A percentile compares a stretch with the other conserved stretches of the same genome.
Evolutionary conservation across 2,113 vertebrate species (phyloP).

Genomic region (Aspidoscelis tigris): DNA sequence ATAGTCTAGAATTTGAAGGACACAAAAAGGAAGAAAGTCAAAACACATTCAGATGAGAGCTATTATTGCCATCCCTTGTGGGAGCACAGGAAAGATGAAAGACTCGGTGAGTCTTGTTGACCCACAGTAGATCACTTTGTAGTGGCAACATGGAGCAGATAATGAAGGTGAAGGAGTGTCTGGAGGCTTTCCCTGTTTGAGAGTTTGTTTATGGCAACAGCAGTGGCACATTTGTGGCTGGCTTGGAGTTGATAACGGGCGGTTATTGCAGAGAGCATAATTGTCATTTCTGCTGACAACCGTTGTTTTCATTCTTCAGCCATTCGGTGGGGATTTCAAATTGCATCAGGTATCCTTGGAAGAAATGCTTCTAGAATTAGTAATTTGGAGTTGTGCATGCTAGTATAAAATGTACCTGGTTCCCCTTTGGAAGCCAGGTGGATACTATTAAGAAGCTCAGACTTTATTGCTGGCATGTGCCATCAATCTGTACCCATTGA

Average conservation of each 20-base stretch:
- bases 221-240: not conserved
- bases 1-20: slow-evolving; percentile 40
- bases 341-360: not conserved
- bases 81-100: slow-evolving; percentile 13
- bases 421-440: too few species aligned
- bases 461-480: not conserved
- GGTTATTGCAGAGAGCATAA: not conserved
- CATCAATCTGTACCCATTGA: not conserved
- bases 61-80: slow-evolving; percentile 14
- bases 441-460: not conserved
- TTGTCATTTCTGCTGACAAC: not conserved
- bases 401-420: not conserved
- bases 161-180: slow-evolving; percentile 21
- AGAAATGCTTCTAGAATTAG: not conserved
- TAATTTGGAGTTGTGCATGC: not conserved
- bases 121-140: slow-evolving; percentile 41
- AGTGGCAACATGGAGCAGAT: slow-evolving; percentile 44
- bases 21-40: slow-evolving; percentile 16
- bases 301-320: not conserved
- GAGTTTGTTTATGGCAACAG: not conserved
- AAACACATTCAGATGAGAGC: slow-evolving; percentile 15
- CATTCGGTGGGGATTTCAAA: not conserved
- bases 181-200: slow-evolving; percentile 47
- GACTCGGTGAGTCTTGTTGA: slow-evolving; percentile 2
- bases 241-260: not conserved